phyloP scores from a whole-genome alignment of 2,888 invertebrate species.

The Dorcus hopei region DNA sequence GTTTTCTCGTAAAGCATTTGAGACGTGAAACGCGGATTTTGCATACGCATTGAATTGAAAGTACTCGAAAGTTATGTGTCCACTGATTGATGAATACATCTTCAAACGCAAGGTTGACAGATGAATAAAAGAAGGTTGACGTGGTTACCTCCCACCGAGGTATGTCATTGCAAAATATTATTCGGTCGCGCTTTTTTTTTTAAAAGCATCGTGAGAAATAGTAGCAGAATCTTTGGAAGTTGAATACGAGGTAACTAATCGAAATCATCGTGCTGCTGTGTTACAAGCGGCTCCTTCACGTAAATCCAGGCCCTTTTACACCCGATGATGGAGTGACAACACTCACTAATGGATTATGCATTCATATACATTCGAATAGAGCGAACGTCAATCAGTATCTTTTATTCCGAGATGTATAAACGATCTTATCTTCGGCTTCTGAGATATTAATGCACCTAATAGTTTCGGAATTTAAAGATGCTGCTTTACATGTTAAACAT shows the following conservation, averaged over 20 bases:
- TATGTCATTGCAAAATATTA: no score
- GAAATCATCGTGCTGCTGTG: conserved; percentile 7
- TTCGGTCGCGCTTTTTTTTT: background rate
- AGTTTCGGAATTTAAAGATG: conserved; percentile 1
- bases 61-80: no score
- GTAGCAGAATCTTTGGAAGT: conserved; percentile 3
- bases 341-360: conserved; percentile 12
- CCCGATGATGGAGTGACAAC: conserved; percentile 13
- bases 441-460: conserved; percentile 8
- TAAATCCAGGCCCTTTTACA: background rate
- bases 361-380: conserved; percentile 2
- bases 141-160: no score
- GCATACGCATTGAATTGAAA: no score
- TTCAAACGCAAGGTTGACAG: no score
- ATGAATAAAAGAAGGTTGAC: no score
- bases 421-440: conserved; percentile 10
- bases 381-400: conserved; percentile 9
- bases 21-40: no score
- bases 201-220: conserved; percentile 12
- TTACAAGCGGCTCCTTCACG: conserved; percentile 4
- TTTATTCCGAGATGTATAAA: conserved; percentile 11
- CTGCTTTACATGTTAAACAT: background rate
- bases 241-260: conserved; percentile 14
- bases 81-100: no score
- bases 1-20: no score